These are phyloP conservation scores for Cacatua alba DNA, from an alignment of 2,113 vertebrate genomes.

Conservation along the genomic window DNA sequence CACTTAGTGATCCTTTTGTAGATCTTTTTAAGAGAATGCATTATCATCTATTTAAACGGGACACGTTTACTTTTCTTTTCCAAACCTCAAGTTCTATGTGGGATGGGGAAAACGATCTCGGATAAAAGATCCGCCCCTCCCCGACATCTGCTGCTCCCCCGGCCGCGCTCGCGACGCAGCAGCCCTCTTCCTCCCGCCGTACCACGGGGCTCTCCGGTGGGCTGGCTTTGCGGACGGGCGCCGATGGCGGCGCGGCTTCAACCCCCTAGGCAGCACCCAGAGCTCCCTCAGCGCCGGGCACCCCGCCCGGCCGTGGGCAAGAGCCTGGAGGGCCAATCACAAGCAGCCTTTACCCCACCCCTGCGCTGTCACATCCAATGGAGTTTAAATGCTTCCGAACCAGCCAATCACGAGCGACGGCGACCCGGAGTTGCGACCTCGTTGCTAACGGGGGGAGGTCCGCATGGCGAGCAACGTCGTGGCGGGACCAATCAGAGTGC, in stretches of 20 bases:
- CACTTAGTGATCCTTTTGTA: fast-evolving
- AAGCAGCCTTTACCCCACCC: fast-evolving
- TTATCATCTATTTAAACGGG: not conserved
- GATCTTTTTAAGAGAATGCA: fast-evolving
- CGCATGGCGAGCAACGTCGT: not conserved
- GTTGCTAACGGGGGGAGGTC: fast-evolving
- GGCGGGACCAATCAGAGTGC: not conserved
- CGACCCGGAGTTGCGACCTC: fast-evolving
- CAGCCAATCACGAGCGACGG: not conserved
- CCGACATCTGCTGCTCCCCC: fast-evolving
- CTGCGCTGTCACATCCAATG: not conserved
- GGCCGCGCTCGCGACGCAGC: not conserved
- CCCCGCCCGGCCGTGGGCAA: fast-evolving
- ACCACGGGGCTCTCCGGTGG: not conserved
- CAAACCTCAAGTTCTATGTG: no score
- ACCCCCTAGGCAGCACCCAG: not conserved
- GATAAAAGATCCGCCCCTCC: fast-evolving
- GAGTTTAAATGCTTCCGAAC: not conserved
- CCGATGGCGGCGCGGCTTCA: fast-evolving
- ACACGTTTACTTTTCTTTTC: fast-evolving
- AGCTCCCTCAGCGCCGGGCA: no score
- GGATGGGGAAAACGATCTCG: fast-evolving
- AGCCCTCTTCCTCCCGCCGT: not conserved
- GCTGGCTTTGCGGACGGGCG: no score
- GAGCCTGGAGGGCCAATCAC: fast-evolving